Percentiles rank a stretch among this genome's conserved stretches.
Evolutionary conservation across 1,140 invertebrate species (phyloP).

Genomic region (Teleogryllus occipitalis): DNA sequence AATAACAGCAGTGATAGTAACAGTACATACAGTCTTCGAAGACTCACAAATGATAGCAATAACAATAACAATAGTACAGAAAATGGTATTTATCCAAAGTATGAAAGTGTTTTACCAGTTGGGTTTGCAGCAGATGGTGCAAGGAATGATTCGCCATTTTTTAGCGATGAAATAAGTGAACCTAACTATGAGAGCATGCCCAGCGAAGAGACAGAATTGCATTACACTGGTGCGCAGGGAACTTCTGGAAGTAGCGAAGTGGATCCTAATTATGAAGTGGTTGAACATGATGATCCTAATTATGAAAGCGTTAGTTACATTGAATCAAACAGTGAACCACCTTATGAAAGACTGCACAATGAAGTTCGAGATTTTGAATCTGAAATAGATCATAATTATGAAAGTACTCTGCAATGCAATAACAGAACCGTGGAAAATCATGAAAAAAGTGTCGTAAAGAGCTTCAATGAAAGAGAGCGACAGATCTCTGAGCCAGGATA

Average conservation of each 20-base stretch:
- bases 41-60: constrained; percentile 32
- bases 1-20: constrained; percentile 26
- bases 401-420: background rate
- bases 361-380: constrained; percentile 23
- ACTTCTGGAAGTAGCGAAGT: constrained; percentile 33
- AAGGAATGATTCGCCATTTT: constrained; percentile 29
- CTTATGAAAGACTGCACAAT: constrained; percentile 38
- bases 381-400: background rate
- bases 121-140: background rate
- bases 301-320: constrained; percentile 43
- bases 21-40: constrained; percentile 37
- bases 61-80: background rate
- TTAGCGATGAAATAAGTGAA: constrained; percentile 31
- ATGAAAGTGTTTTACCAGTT: background rate
- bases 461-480: background rate
- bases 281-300: constrained; percentile 43
- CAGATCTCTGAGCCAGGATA: constrained; percentile 12
- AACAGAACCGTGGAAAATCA: background rate
- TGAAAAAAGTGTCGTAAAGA: background rate
- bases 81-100: background rate
- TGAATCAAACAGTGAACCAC: constrained; percentile 34
- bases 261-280: constrained; percentile 60
- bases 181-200: constrained; percentile 63
- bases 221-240: constrained; percentile 34
- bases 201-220: constrained; percentile 33